Percentiles rank a stretch among this genome's conserved stretches.
These are phyloP conservation scores for Erebia aethiops DNA, from an alignment of 2,888 invertebrate genomes.

Conservation along the genomic window DNA sequence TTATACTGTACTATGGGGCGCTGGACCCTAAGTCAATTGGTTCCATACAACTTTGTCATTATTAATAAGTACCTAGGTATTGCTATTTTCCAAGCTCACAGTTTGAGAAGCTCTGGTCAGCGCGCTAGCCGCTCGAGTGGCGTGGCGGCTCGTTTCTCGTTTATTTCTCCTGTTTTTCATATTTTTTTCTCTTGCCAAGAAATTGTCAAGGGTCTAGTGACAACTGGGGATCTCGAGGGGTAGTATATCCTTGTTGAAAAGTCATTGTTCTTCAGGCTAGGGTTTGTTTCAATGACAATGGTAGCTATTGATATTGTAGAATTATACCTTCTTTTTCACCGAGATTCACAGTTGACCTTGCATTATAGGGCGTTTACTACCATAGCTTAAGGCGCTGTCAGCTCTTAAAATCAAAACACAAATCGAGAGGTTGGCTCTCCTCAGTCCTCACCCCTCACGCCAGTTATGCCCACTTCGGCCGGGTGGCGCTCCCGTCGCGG, in stretches of 20 bases:
- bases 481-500: too few species aligned
- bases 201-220: slow-evolving; percentile 35
- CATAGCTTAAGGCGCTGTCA: too few species aligned
- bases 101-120: slow-evolving; percentile 4
- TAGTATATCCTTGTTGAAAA: slow-evolving; percentile 19
- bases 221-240: slow-evolving; percentile 24
- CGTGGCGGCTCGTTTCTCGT: slow-evolving; percentile 23
- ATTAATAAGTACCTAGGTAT: too few species aligned
- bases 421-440: too few species aligned
- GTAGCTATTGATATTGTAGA: slow-evolving; percentile 4
- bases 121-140: slow-evolving; percentile 1
- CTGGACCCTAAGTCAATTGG: too few species aligned
- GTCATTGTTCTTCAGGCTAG: slow-evolving; percentile 7
- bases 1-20: too few species aligned
- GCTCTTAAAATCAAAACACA: too few species aligned
- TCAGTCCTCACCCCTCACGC: too few species aligned
- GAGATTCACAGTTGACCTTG: too few species aligned
- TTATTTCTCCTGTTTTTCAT: slow-evolving; percentile 20
- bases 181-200: slow-evolving; percentile 37
- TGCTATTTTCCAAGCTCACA: not conserved
- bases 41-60: too few species aligned
- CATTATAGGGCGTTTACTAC: too few species aligned
- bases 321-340: not conserved
- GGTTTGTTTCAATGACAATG: slow-evolving; percentile 1
- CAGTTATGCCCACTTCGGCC: too few species aligned